phyloP scores from a whole-genome alignment of 2,797 vertebrate species.

The Tangara arthus region DNA sequence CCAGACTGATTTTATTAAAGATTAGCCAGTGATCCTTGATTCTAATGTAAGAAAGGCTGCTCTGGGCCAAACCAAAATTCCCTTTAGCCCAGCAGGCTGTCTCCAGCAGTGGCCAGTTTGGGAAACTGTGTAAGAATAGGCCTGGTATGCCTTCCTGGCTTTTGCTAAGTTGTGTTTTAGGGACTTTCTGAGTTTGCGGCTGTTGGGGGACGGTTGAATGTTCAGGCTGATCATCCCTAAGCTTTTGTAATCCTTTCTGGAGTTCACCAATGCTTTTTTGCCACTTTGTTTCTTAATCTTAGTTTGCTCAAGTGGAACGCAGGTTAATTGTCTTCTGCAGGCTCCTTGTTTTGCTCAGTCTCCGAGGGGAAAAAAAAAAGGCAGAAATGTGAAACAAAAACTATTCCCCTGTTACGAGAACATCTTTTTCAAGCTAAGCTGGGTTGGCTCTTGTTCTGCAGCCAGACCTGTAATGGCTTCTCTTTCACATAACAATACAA shows the following conservation, averaged over 20 bases:
- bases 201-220: background rate
- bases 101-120: background rate
- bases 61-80: conserved; percentile 58
- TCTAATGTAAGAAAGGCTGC: background rate
- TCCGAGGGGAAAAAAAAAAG: background rate
- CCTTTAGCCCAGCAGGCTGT: conserved; percentile 41
- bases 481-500: background rate
- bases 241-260: conserved; percentile 24
- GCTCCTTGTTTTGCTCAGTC: background rate
- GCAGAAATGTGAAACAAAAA: conserved; percentile 10
- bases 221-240: background rate
- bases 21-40: background rate
- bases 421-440: background rate
- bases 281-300: conserved; percentile 26
- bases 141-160: conserved; percentile 20
- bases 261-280: background rate
- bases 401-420: background rate
- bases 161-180: conserved; percentile 15
- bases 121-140: conserved; percentile 23
- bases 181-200: conserved; percentile 27
- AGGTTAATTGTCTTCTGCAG: conserved; percentile 26
- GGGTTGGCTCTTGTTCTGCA: conserved; percentile 13
- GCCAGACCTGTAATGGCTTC: background rate
- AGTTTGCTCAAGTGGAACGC: conserved; percentile 30
- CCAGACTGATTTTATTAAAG: background rate